Evolutionary conservation across 2,797 vertebrate species (phyloP).

Genomic region (Myotis pilosus): DNA sequence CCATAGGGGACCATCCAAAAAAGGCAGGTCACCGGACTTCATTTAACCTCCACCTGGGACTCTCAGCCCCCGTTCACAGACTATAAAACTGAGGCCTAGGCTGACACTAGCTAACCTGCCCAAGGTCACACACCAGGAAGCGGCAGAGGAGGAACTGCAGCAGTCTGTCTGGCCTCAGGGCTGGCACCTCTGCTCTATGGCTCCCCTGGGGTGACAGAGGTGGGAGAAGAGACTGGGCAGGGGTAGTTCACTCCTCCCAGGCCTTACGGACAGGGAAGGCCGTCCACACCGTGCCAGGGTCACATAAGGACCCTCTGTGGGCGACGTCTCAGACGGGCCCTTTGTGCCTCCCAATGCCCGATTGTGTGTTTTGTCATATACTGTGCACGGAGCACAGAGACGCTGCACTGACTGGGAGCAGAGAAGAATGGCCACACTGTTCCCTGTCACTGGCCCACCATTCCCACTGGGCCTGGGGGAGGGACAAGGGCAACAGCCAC

Average conservation of each 20-base stretch:
- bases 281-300: not conserved
- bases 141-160: not conserved
- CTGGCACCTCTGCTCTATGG: not conserved
- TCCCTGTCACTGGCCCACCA: not conserved
- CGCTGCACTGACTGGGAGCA: not conserved
- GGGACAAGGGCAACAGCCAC: not conserved
- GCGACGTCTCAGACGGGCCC: not conserved
- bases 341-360: constrained; percentile 54
- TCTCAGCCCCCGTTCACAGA: not conserved
- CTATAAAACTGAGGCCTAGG: not conserved
- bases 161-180: not conserved
- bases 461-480: not conserved
- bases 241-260: not conserved
- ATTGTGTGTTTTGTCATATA: constrained; percentile 12
- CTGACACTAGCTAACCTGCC: not conserved
- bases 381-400: constrained; percentile 14
- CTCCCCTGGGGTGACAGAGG: not conserved
- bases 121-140: not conserved
- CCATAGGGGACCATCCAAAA: not conserved
- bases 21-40: not conserved
- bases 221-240: not conserved
- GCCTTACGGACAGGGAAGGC: not conserved
- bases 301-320: constrained; percentile 60
- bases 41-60: not conserved
- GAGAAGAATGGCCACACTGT: constrained; percentile 63